These are phyloP conservation scores for Zaprionus lachaisei DNA, from an alignment of 1,140 invertebrate species.

Conservation along the genomic window DNA sequence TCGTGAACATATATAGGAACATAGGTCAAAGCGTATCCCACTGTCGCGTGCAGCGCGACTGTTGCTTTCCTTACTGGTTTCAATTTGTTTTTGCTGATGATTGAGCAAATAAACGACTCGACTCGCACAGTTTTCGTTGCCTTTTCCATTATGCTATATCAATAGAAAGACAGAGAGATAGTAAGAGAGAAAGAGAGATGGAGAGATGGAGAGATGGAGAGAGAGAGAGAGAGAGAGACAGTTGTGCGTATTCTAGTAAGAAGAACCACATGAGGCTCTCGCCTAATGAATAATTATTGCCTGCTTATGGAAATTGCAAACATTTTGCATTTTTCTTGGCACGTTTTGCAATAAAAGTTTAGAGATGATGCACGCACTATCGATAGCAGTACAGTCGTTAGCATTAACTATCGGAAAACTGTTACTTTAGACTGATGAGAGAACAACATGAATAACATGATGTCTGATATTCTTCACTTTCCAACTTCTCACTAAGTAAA, in stretches of 20 bases:
- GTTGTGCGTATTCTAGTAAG: neutral
- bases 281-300: constrained; percentile 7
- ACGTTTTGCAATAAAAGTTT: neutral
- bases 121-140: constrained; percentile 16
- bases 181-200: neutral
- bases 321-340: constrained; percentile 1
- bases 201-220: too few species aligned
- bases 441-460: too few species aligned
- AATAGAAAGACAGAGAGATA: neutral
- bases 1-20: too few species aligned
- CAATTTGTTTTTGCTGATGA: constrained; percentile 42
- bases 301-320: constrained; percentile 3
- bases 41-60: too few species aligned
- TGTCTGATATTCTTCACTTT: too few species aligned
- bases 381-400: neutral
- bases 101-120: constrained; percentile 39
- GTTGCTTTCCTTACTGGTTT: too few species aligned
- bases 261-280: neutral
- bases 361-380: neutral
- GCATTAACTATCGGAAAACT: too few species aligned
- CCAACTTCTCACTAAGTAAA: too few species aligned
- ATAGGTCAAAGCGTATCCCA: too few species aligned
- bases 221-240: neutral
- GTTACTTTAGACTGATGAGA: too few species aligned
- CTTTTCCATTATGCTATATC: constrained; percentile 26